These are phyloP conservation scores for Falco berigora DNA, from an alignment of 2,797 vertebrate genomes.

Conservation along the genomic window DNA sequence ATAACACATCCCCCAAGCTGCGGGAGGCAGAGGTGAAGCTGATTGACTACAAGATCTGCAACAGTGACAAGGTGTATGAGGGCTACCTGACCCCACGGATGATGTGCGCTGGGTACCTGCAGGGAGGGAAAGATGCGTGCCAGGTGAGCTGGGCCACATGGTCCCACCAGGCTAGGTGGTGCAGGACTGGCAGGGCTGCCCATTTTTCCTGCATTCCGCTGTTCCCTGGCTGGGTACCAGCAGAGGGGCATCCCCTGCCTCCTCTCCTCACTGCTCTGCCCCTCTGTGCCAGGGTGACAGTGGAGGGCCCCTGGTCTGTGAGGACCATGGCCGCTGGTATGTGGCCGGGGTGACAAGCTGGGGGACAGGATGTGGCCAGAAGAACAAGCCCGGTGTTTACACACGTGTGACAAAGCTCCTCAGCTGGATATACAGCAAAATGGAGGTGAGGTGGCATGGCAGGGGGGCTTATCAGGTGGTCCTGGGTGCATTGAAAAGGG, in stretches of 20 bases:
- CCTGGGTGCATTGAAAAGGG: fast-evolving
- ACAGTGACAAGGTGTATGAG: constrained; percentile 74
- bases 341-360: constrained; percentile 90
- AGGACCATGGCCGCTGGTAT: constrained; percentile 75
- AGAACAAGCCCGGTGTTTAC: constrained; percentile 86
- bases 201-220: fast-evolving
- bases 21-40: constrained; percentile 83
- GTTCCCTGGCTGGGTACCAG: background rate
- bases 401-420: constrained; percentile 79
- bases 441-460: constrained; percentile 78
- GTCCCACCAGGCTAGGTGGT: fast-evolving
- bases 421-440: constrained; percentile 85
- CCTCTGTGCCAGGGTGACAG: constrained; percentile 84
- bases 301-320: constrained; percentile 88
- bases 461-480: background rate
- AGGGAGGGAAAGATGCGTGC: constrained; percentile 87
- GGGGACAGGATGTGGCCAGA: constrained; percentile 84
- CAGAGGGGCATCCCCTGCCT: background rate
- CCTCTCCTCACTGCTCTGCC: background rate
- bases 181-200: background rate
- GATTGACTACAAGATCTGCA: constrained; percentile 78
- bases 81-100: constrained; percentile 80
- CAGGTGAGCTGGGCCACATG: constrained; percentile 73
- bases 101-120: constrained; percentile 87
- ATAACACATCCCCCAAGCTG: constrained; percentile 74